Evolutionary conservation across 1,140 invertebrate species (phyloP).

Genomic region (Drosophila guanche): DNA sequence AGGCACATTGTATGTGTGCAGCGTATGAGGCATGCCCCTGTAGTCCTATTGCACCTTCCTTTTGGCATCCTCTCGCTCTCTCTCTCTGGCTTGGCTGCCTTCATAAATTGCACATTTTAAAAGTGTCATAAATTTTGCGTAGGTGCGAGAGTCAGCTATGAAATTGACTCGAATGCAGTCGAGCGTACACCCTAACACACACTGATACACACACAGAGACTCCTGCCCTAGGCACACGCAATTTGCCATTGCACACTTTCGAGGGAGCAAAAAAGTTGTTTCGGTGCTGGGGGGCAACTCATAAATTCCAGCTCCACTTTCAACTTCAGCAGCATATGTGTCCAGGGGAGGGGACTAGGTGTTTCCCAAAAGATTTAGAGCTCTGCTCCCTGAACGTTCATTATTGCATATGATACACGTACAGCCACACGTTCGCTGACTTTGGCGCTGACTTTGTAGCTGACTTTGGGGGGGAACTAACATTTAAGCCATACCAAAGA

Average conservation of each 20-base stretch:
- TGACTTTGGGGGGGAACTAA: not conserved
- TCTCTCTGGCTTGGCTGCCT: conserved; percentile 5
- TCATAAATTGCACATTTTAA: conserved; percentile 77
- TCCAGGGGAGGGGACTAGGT: not conserved
- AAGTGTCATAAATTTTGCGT: conserved; percentile 75
- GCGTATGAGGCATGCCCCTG: conserved; percentile 1
- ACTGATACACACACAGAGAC: not conserved
- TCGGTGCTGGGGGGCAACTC: conserved; percentile 24
- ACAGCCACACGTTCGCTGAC: not conserved
- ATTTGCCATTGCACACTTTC: conserved; percentile 65
- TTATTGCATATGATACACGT: conserved; percentile 56
- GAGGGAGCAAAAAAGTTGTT: conserved; percentile 58
- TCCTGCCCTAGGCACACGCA: conserved; percentile 1
- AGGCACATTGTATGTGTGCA: not conserved
- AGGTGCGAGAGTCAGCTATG: conserved; percentile 55
- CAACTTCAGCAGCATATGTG: conserved; percentile 34
- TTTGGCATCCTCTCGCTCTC: too few relatives aligned
- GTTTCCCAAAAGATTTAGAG: conserved; percentile 31
- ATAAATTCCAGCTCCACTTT: conserved; percentile 56
- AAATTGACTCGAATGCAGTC: conserved; percentile 63
- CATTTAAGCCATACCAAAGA: conserved; percentile 3
- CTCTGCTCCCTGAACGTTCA: conserved; percentile 1
- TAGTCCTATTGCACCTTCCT: not conserved
- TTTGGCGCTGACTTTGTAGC: too few relatives aligned
- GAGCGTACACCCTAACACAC: not conserved